Base-by-base conservation (phyloP, 2,797 vertebrate genomes). In the Fringilla coelebs region DNA sequence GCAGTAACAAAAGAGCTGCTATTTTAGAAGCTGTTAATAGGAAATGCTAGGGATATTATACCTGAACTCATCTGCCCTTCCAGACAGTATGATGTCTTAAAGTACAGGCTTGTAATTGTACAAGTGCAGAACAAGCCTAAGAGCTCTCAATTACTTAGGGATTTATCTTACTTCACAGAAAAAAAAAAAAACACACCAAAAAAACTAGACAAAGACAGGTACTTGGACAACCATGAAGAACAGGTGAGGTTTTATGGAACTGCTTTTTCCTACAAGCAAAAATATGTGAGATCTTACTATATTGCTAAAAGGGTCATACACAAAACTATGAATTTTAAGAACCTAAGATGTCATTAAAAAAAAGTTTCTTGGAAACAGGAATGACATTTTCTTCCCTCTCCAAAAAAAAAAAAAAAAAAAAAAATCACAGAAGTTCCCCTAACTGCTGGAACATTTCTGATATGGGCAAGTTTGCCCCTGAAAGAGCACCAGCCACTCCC, bases 371-470 rank as follows among this genome's bases (percentile, higher is more conserved):
- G n/a, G 68, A 49, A 67, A 67, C 1, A 66, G 17, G 14, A 72
- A 51, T 22, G 8, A 55, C 31, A 29, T 63, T 46, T 41, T 29
- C n/a, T 66, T 13, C 6, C 1, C 1, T 2, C 3, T 4, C 6
- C 2, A 6, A 17, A 20, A 16, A 36, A 41, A 36, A 14, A 20
- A 38, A 41, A 6, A 17, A 20, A 16, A 36, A 41, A 36, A 14
- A 20, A 38, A 41, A 55, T 24, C 20, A 17, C 36, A 66, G 31
- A 54, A 83, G 17, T 31, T 55, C 14, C 22, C 13, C 31, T 70
- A 17, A 55, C 41, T 49, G 21, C 57, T 71, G 36, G 18, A 8
- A 66, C 32, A 25, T 34, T 54, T 72, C 34, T 55, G 48, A 13
- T 34, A 26, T 5, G 2, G 67, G 43, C 11, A n/a, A 26, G 17